Evolutionary conservation across 2,888 invertebrate species (phyloP).

Genomic region (Loripinus fragilis): DNA sequence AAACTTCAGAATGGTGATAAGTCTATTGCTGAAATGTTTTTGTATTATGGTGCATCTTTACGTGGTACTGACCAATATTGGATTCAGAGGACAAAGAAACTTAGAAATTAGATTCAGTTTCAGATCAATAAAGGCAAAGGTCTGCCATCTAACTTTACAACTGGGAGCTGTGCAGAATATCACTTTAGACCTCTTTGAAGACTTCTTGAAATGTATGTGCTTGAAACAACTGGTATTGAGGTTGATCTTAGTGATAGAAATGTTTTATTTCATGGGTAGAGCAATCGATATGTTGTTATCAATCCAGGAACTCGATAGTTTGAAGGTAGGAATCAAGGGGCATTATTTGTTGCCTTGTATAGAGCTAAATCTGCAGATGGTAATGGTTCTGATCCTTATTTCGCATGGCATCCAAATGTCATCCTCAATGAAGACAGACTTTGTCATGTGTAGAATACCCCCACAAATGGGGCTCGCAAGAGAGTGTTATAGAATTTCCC

Average conservation of each 20-base stretch:
- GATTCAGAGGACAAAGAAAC: conserved; percentile 48
- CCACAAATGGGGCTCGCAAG: conserved; percentile 29
- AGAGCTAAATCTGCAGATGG: conserved; percentile 49
- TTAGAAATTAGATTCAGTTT: conserved; percentile 52
- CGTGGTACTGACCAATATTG: conserved; percentile 55
- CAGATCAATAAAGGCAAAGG: conserved; percentile 58
- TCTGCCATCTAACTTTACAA: conserved; percentile 43
- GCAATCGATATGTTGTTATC: conserved; percentile 40
- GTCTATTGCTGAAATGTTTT: conserved; percentile 34
- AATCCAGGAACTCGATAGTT: conserved; percentile 42
- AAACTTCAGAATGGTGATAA: conserved; percentile 30
- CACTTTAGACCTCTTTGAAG: background rate
- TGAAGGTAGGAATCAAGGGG: conserved; percentile 52
- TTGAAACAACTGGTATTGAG: conserved; percentile 16
- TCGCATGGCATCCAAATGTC: conserved; percentile 52
- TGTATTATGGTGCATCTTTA: conserved; percentile 42
- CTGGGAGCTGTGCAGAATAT: conserved; percentile 41
- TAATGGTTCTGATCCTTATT: conserved; percentile 32
- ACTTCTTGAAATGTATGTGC: conserved; percentile 7
- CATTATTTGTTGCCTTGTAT: conserved; percentile 57
- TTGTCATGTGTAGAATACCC: conserved; percentile 42
- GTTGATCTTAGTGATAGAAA: conserved; percentile 10
- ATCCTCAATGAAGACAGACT: conserved; percentile 50
- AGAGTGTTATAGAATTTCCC: conserved; percentile 17
- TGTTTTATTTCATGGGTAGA: conserved; percentile 44